phyloP scores from a whole-genome alignment of 2,888 invertebrate species.

The Eristalinus sepulchralis region DNA sequence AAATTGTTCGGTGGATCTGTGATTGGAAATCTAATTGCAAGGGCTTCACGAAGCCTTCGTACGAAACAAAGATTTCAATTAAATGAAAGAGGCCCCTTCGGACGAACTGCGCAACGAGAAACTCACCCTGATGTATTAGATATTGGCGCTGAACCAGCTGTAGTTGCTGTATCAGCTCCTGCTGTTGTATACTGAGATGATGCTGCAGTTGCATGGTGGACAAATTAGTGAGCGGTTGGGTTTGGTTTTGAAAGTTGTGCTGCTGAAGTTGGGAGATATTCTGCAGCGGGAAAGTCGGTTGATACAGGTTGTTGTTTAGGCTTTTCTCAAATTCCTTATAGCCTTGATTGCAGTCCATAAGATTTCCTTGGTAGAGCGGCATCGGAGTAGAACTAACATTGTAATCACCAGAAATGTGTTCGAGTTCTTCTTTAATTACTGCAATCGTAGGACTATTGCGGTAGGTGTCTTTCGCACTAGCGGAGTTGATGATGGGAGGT shows the following conservation, averaged over 20 bases:
- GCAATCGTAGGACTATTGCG: not conserved
- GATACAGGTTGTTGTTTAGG: conserved; percentile 13
- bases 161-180: conserved; percentile 76
- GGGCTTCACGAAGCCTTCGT: conserved; percentile 72
- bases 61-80: not conserved
- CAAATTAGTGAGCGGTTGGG: conserved; percentile 28
- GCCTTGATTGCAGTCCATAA: conserved; percentile 52
- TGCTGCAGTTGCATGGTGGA: conserved; percentile 75
- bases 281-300: conserved; percentile 28
- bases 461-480: not conserved
- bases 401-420: conserved; percentile 21
- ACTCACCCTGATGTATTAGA: conserved; percentile 75
- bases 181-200: conserved; percentile 75
- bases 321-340: conserved; percentile 40
- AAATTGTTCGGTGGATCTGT: conserved; percentile 70
- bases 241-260: not conserved
- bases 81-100: not conserved
- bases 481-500: not conserved
- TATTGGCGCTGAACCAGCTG: conserved; percentile 76
- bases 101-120: not conserved
- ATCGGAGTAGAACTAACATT: conserved; percentile 14
- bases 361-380: conserved; percentile 25
- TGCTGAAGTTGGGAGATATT: conserved; percentile 32
- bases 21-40: conserved; percentile 73
- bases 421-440: conserved; percentile 39